A percentile compares a stretch with the other conserved stretches of the same genome.
Evolutionary conservation across 2,888 invertebrate species (phyloP).

Genomic region (Lithosia quadra): DNA sequence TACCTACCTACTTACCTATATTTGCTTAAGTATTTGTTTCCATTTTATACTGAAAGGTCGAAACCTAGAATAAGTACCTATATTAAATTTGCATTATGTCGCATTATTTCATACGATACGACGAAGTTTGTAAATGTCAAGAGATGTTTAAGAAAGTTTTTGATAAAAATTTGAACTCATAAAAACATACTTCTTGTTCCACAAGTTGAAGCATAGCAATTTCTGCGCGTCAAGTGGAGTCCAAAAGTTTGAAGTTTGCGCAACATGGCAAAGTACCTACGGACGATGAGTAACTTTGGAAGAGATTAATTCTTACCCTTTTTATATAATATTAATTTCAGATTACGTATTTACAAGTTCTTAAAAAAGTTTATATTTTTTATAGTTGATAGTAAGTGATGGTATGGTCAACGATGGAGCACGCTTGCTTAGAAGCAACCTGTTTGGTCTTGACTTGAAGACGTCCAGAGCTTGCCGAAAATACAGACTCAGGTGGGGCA

Average conservation of each 20-base stretch:
- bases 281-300: conserved; percentile 12
- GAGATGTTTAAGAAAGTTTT: conserved; percentile 13
- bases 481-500: no score
- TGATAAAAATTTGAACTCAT: conserved; percentile 22
- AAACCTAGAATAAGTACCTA: no score
- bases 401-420: no score
- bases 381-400: no score
- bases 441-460: no score
- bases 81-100: not conserved
- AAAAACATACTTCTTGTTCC: conserved; percentile 21
- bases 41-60: no score
- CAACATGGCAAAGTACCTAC: conserved; percentile 12
- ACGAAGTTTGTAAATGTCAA: conserved; percentile 1
- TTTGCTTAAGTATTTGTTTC: no score
- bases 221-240: conserved; percentile 14
- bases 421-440: no score
- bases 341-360: conserved; percentile 1
- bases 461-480: no score
- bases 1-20: no score
- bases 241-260: conserved; percentile 14
- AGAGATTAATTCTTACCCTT: conserved; percentile 15
- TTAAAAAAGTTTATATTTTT: not conserved
- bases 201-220: conserved; percentile 21
- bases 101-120: not conserved
- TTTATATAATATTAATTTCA: conserved; percentile 2